These are phyloP conservation scores for Porites evermanni DNA, from an alignment of 92 coral and sea anemone genomes.

Conservation along the genomic window DNA sequence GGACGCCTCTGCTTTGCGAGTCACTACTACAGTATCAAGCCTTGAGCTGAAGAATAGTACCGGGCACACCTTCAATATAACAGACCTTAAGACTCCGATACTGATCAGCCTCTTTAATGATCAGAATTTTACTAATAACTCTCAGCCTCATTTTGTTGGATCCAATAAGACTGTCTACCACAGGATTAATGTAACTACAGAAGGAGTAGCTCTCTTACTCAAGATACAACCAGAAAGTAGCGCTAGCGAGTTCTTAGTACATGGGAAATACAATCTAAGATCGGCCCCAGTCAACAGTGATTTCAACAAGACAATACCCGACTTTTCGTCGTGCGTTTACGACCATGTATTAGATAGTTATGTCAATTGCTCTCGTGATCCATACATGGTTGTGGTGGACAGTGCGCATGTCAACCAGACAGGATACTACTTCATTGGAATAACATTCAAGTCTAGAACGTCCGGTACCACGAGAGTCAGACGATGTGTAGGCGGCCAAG, in stretches of 20 bases:
- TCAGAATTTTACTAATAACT: slow-evolving; percentile 7
- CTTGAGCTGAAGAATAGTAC: slow-evolving; percentile 51
- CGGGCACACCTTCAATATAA: slow-evolving; percentile 35
- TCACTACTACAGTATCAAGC: slow-evolving; percentile 54
- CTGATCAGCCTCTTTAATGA: slow-evolving; percentile 38
- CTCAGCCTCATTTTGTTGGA: slow-evolving; percentile 17
- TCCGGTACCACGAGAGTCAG: background rate
- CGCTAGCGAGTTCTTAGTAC: slow-evolving; percentile 16
- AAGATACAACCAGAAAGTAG: slow-evolving; percentile 46
- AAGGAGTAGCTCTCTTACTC: slow-evolving; percentile 40
- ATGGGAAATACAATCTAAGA: slow-evolving; percentile 17
- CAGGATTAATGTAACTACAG: slow-evolving; percentile 25
- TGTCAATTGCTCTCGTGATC: slow-evolving; percentile 46
- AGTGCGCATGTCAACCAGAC: slow-evolving; percentile 19
- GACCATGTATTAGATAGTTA: background rate
- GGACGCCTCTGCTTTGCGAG: slow-evolving; percentile 51
- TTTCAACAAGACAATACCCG: slow-evolving; percentile 29
- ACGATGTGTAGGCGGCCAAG: slow-evolving; percentile 10
- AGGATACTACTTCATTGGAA: slow-evolving; percentile 17
- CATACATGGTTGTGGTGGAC: slow-evolving; percentile 17
- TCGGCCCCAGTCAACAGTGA: slow-evolving; percentile 39
- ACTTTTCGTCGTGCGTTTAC: background rate
- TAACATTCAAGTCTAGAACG: background rate
- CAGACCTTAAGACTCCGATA: slow-evolving; percentile 40
- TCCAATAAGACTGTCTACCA: slow-evolving; percentile 48